Conservation (phyloP, 2,888 invertebrate genomes). For the Cylindroiulus punctatus region DNA sequence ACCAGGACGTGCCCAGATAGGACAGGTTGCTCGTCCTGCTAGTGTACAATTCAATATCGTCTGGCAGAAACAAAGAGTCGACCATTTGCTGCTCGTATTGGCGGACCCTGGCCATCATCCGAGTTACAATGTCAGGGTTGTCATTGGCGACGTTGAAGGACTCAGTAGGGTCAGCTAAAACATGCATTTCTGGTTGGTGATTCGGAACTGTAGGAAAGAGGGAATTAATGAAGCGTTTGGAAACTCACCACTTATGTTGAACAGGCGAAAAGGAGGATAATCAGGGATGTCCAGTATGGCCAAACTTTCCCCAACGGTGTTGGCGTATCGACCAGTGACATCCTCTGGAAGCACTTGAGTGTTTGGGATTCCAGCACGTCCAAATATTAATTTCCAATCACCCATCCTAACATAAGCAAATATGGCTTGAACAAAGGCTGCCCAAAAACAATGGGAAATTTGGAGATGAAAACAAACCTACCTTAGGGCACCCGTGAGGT, state of each 20-base stretch:
- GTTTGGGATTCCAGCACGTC: constrained; percentile 49
- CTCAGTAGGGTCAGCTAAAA: constrained; percentile 47
- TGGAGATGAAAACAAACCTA: not conserved
- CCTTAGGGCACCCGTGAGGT: constrained; percentile 52
- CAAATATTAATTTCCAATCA: constrained; percentile 51
- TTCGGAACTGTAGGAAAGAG: too few species aligned
- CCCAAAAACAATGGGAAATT: too few species aligned
- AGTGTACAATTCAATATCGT: constrained; percentile 5
- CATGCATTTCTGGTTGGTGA: not conserved
- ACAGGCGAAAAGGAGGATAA: constrained; percentile 48
- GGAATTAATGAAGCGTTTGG: too few species aligned
- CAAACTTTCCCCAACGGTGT: constrained; percentile 38
- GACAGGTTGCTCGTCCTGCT: constrained; percentile 40
- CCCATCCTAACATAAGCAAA: constrained; percentile 38
- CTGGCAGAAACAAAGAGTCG: not conserved
- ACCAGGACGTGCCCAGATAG: constrained; percentile 33
- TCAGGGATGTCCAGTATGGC: constrained; percentile 29
- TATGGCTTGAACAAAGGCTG: too few species aligned
- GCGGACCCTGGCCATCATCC: not conserved
- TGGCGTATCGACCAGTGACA: constrained; percentile 51
- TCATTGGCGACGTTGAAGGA: constrained; percentile 21
- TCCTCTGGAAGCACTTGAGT: constrained; percentile 46
- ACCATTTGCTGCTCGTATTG: constrained; percentile 50
- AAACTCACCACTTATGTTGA: constrained; percentile 46
- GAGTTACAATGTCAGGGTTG: constrained; percentile 3